Percentiles rank a stretch among this genome's conserved stretches.
Conservation (phyloP, 2,888 invertebrate species). For the Protophormia terraenovae region DNA sequence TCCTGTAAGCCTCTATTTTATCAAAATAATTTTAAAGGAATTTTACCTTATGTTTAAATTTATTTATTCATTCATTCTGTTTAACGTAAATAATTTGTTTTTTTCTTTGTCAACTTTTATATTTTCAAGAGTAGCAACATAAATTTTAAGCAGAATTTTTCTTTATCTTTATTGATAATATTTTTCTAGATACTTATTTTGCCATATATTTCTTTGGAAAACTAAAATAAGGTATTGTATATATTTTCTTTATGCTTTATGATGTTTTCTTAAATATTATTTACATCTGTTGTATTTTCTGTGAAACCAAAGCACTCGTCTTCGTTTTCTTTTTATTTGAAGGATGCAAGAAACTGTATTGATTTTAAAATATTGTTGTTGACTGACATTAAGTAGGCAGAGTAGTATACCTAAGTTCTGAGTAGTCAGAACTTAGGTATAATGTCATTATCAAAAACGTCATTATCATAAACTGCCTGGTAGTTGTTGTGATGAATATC, state of each 20-base stretch:
- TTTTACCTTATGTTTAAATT: not conserved
- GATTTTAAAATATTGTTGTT: not conserved
- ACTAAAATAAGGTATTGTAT: not conserved
- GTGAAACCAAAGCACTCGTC: not conserved
- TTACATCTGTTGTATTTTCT: slow-evolving; percentile 33
- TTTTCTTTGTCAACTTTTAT: not conserved
- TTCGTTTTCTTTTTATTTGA: not conserved
- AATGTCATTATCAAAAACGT: slow-evolving; percentile 3
- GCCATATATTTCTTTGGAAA: not conserved
- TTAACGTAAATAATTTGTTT: not conserved
- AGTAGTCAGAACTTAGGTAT: not conserved
- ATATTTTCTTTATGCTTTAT: not conserved
- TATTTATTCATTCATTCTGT: not conserved
- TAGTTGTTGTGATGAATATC: not conserved
- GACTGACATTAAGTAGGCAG: not conserved
- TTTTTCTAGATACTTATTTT: not conserved
- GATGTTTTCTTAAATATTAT: slow-evolving; percentile 36
- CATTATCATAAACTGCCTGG: not conserved
- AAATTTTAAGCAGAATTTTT: not conserved
- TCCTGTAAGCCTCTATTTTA: not conserved
- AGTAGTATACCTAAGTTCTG: not conserved
- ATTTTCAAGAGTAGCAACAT: not conserved
- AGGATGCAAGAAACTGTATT: not conserved
- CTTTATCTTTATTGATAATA: not conserved
- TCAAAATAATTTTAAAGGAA: not conserved